Base-by-base conservation (phyloP, 2,888 invertebrate genomes). In the Andrena bicolor region DNA sequence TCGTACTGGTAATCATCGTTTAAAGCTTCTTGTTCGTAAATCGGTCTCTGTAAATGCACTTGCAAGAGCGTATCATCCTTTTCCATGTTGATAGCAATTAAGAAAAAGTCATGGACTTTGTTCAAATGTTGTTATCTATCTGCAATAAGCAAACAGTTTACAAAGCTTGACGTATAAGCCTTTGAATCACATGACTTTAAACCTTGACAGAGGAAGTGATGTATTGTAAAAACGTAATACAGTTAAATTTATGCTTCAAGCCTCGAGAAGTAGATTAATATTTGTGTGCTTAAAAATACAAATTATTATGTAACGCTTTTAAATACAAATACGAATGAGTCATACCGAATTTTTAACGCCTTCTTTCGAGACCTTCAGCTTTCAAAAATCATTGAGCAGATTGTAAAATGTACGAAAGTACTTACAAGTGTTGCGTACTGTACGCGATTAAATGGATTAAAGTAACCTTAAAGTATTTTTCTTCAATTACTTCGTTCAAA, bases 1-100 rank as follows among this genome's bases (percentile, higher is more conserved):
- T 94, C 93, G 89, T 95, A 95, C 78, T 93, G 91, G 86, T 94
- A 94, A 86, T 94, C 94, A 80, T 93, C 88, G 76, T 94, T 93
- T 35, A 95, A 90, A 76, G 94, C 93, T 82, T 95, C 94, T 76
- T 95, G 94, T 82, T 95, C 94, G 73, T 95, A 95, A 41, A 95
- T 84, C 10, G 94, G 95, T 74, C 95, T 92, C 73, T 95, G 94
- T 28, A 95, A 94, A 84, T 93, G 87, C 60, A 92, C 68, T 68
- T 87, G 86, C 28, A 88, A 61, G 5, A 83, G 20, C 3, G 53
- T 16, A 0, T 71, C 75, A 23, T 73, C 75, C 28, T 88, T 88
- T 10, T 81, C 77, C 87, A 87, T 88, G 2, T 51, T 76, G n/a
- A 28, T 10, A 51, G 10, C n/a, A 51, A 60, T 56, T 49, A 23